A percentile compares a stretch with the other conserved stretches of the same genome.
Conservation (phyloP, 2,113 vertebrate species). For the Corythornis cristatus region DNA sequence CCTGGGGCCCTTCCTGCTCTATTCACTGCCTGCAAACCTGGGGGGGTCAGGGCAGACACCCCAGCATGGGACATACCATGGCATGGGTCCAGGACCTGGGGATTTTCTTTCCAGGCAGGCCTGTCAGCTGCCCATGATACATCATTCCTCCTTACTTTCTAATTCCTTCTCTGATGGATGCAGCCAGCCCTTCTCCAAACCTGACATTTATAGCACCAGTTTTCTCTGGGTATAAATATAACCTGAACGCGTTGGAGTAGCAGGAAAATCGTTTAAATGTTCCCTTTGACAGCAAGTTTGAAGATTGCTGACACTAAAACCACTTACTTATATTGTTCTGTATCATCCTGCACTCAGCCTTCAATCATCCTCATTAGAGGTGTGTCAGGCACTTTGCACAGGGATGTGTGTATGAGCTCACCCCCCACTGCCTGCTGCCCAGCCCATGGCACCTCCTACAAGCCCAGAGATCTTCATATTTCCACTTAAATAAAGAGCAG, state of each 20-base stretch:
- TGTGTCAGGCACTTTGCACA: neutral
- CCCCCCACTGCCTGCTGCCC: neutral
- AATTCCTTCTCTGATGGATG: constrained; percentile 64
- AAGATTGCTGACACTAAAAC: constrained; percentile 75
- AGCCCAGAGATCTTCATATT: neutral
- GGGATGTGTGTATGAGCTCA: neutral
- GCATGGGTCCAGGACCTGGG: neutral
- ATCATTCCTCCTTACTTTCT: constrained; percentile 46
- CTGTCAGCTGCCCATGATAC: constrained; percentile 13
- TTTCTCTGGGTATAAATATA: constrained; percentile 72
- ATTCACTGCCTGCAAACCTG: too few species aligned
- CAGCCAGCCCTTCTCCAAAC: constrained; percentile 64
- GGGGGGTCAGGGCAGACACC: neutral
- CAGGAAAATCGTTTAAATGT: constrained; percentile 74
- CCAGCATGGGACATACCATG: neutral
- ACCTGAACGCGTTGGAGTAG: constrained; percentile 62
- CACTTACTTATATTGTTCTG: constrained; percentile 67
- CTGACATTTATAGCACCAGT: constrained; percentile 68
- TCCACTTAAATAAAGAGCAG: neutral
- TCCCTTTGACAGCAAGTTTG: constrained; percentile 70
- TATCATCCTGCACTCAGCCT: constrained; percentile 58
- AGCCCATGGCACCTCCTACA: neutral
- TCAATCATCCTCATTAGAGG: constrained; percentile 63
- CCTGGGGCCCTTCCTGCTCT: neutral
- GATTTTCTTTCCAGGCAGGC: neutral